phyloP scores from a whole-genome alignment of 2,888 invertebrate genomes.

The Cerastis rubricosa region DNA sequence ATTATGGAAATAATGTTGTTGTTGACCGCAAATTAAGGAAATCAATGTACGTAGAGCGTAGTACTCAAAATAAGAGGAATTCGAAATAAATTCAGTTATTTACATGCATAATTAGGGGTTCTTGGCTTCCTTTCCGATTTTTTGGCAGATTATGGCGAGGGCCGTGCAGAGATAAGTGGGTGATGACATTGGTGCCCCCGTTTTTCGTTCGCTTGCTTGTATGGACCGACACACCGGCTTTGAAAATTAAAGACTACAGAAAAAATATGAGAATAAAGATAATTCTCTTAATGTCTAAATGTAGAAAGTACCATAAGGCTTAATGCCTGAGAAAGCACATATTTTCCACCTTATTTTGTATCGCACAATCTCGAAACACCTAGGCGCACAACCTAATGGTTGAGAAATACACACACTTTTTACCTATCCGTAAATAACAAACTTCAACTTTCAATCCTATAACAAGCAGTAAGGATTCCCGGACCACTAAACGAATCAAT shows the following conservation, averaged over 20 bases:
- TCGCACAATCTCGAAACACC: neutral
- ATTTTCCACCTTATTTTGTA: conserved; percentile 1
- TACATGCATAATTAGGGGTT: conserved; percentile 51
- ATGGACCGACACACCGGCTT: neutral
- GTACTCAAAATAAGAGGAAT: conserved; percentile 57
- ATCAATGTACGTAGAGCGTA: conserved; percentile 51
- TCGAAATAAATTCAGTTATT: conserved; percentile 61
- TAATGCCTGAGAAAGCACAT: neutral
- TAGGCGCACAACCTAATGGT: neutral
- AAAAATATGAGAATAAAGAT: conserved; percentile 23
- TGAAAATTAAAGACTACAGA: conserved; percentile 26
- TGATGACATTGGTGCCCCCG: conserved; percentile 41
- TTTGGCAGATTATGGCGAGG: conserved; percentile 36
- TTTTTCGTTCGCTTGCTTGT: conserved; percentile 19
- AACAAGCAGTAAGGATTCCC: conserved; percentile 19
- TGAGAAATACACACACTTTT: neutral
- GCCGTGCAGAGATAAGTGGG: conserved; percentile 45
- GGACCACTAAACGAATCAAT: conserved; percentile 50
- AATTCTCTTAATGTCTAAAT: conserved; percentile 41
- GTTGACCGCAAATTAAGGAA: conserved; percentile 59
- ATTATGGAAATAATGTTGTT: conserved; percentile 53
- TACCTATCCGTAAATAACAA: conserved; percentile 16
- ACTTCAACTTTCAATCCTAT: conserved; percentile 21
- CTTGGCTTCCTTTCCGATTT: conserved; percentile 38
- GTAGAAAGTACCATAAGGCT: neutral